A percentile compares a stretch with the other conserved stretches of the same genome.
phyloP scores from a whole-genome alignment of 2,888 invertebrate genomes.

The Chrysolina oricalcia region DNA sequence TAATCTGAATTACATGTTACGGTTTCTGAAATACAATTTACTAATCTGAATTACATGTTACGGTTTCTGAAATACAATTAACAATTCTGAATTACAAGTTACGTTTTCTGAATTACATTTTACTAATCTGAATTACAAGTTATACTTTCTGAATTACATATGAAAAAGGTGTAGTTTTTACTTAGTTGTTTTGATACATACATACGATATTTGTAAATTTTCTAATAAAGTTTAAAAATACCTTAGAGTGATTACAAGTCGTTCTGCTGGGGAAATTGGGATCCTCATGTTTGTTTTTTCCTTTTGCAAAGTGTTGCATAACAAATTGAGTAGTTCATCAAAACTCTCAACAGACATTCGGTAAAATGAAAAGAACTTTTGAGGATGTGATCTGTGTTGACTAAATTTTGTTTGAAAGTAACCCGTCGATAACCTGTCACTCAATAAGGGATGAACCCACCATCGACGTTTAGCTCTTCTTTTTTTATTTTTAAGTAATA shows the following conservation, averaged over 20 bases:
- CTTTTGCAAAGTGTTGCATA: slow-evolving; percentile 25
- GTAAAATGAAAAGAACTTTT: slow-evolving; percentile 33
- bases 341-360: slow-evolving; percentile 30
- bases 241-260: neutral
- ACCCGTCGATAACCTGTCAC: slow-evolving; percentile 1
- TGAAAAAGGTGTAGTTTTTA: too few relatives aligned
- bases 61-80: too few relatives aligned
- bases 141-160: too few relatives aligned
- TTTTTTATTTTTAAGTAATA: neutral
- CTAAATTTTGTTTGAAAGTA: neutral
- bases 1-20: too few relatives aligned
- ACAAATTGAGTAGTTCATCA: slow-evolving; percentile 27
- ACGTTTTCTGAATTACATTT: too few relatives aligned
- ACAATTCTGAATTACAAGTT: too few relatives aligned
- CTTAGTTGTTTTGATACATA: slow-evolving; percentile 18
- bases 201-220: slow-evolving; percentile 10
- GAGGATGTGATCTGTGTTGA: neutral
- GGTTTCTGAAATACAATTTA: too few relatives aligned
- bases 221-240: neutral
- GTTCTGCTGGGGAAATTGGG: slow-evolving; percentile 20
- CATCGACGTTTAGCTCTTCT: neutral
- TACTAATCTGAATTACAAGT: too few relatives aligned
- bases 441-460: neutral
- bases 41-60: too few relatives aligned
- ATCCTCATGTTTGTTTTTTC: slow-evolving; percentile 22